Evolutionary conservation across 1,140 invertebrate genomes (phyloP).

Genomic region (Zaprionus tsacasi): DNA sequence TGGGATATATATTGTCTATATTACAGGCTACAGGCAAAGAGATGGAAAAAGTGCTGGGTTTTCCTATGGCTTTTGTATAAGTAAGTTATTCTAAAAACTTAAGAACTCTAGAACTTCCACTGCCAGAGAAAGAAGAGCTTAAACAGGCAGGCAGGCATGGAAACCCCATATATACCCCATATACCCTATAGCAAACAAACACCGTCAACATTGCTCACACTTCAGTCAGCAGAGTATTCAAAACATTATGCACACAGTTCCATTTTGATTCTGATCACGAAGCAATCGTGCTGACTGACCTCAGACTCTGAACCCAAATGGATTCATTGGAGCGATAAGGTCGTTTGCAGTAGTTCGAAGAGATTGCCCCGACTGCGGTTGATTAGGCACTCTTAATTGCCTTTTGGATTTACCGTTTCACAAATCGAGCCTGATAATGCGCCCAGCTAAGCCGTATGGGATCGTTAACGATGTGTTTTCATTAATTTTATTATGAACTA

Average conservation of each 20-base stretch:
- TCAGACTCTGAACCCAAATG: constrained; percentile 22
- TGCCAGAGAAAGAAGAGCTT: too few species aligned
- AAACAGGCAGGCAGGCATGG: too few species aligned
- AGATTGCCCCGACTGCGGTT: neutral
- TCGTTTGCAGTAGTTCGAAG: neutral
- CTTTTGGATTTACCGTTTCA: neutral
- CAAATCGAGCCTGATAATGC: neutral
- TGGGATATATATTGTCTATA: too few species aligned
- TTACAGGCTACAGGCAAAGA: neutral
- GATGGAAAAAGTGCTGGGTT: too few species aligned
- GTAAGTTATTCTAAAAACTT: too few species aligned
- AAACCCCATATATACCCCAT: neutral
- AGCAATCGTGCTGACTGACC: constrained; percentile 6
- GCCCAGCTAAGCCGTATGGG: neutral
- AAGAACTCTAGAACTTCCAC: too few species aligned
- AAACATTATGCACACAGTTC: neutral
- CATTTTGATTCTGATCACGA: neutral
- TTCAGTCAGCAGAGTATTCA: neutral
- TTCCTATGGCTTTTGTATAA: too few species aligned
- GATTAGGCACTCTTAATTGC: neutral
- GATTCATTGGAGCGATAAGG: constrained; percentile 13
- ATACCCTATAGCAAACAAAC: neutral
- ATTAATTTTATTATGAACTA: too few species aligned
- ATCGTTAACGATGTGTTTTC: too few species aligned
- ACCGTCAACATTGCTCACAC: neutral